Conservation (phyloP, 53 echinoderm and acorn worm genomes). For the Henricia sp. region DNA sequence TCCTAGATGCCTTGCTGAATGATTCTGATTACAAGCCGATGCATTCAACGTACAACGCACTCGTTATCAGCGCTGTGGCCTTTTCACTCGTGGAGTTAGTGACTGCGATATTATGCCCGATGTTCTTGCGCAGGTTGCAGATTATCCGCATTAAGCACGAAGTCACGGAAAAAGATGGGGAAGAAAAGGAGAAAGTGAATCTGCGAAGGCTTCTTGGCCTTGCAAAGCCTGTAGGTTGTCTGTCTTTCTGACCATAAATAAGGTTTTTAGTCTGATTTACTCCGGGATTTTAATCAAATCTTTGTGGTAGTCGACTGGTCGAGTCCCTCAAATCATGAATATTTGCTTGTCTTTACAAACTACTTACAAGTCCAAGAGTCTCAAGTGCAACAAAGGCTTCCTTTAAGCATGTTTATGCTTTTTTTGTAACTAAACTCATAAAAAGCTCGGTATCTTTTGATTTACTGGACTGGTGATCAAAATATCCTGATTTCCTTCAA, state of each 20-base stretch:
- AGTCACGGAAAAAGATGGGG: constrained; percentile 64
- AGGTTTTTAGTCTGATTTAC: neutral
- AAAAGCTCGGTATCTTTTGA: too few species aligned
- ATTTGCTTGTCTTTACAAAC: too few species aligned
- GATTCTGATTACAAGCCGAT: constrained; percentile 63
- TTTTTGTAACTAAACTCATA: too few species aligned
- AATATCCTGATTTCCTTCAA: too few species aligned
- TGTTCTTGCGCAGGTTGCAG: constrained; percentile 73
- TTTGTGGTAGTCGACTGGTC: too few species aligned
- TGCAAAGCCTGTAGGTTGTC: constrained; percentile 77
- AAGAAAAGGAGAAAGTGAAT: constrained; percentile 61
- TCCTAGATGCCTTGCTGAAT: constrained; percentile 69
- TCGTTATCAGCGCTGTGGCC: constrained; percentile 76
- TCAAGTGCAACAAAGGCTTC: too few species aligned
- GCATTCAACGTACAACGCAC: constrained; percentile 83
- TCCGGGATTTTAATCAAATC: neutral
- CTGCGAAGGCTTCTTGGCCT: constrained; percentile 70
- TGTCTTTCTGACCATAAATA: too few species aligned
- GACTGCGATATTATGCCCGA: constrained; percentile 56
- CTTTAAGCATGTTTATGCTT: too few species aligned
- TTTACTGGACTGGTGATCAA: too few species aligned
- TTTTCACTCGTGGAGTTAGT: constrained; percentile 83
- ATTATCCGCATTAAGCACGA: constrained; percentile 76
- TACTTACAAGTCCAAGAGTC: too few species aligned
- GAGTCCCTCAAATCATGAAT: too few species aligned